Conservation (phyloP, 2,113 vertebrate genomes). For the Balaeniceps rex region DNA sequence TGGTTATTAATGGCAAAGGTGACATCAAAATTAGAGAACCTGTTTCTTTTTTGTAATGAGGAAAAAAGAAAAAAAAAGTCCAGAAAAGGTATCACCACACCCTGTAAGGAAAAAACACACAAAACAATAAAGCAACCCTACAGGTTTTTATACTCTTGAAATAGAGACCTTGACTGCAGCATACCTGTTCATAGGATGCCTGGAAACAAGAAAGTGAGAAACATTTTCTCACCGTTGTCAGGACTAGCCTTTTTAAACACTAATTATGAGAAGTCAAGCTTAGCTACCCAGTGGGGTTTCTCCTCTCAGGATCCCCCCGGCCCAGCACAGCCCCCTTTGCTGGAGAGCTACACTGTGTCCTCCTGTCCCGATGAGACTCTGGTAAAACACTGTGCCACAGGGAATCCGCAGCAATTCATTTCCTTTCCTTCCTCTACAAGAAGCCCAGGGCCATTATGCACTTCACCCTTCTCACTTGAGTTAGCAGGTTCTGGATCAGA, state of each 20-base stretch:
- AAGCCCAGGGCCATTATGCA: neutral
- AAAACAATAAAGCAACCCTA: neutral
- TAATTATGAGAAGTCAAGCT: neutral
- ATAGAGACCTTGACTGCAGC: neutral
- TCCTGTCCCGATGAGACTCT: neutral
- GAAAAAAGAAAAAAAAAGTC: neutral
- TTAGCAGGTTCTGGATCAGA: neutral
- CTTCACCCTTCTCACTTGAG: neutral
- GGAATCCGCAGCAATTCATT: neutral
- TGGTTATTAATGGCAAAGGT: neutral
- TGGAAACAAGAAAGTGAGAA: neutral
- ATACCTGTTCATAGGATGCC: neutral
- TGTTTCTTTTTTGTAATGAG: neutral
- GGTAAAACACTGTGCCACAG: rapidly evolving
- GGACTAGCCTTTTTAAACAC: neutral
- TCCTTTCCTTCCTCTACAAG: neutral
- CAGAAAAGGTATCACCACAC: neutral
- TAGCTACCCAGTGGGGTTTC: neutral
- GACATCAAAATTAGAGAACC: neutral
- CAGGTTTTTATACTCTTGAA: neutral
- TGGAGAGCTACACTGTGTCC: neutral
- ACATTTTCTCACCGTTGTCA: neutral
- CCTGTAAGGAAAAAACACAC: neutral
- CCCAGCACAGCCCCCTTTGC: neutral
- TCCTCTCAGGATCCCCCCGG: neutral